Conservation (phyloP, 92 coral and sea anemone species). For the Phymanthus crucifer region DNA sequence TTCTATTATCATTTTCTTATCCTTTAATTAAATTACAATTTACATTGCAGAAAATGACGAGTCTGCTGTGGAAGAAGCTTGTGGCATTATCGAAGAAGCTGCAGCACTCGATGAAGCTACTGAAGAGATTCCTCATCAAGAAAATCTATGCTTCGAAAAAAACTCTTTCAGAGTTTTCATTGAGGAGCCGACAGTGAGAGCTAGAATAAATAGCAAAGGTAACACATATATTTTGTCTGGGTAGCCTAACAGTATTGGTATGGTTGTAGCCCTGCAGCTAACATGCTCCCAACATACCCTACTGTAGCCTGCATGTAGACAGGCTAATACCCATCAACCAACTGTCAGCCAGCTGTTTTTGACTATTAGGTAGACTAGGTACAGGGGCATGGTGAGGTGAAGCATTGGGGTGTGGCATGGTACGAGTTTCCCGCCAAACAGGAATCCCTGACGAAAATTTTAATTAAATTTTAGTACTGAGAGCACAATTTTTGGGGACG, state of each 20-base stretch:
- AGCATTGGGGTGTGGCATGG: too few species aligned
- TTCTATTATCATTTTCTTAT: background rate
- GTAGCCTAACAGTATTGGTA: background rate
- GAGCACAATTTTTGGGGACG: background rate
- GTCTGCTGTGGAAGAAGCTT: background rate
- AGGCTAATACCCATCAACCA: too few species aligned
- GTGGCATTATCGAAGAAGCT: background rate
- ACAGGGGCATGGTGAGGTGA: too few species aligned
- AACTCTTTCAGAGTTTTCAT: background rate
- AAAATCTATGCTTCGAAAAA: background rate
- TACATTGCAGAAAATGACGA: background rate
- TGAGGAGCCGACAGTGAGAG: background rate
- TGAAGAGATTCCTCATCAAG: background rate
- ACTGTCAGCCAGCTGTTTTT: too few species aligned
- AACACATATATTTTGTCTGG: background rate
- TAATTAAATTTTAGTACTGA: too few species aligned
- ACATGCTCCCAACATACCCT: background rate
- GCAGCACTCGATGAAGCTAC: background rate
- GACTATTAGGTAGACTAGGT: too few species aligned
- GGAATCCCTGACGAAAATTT: too few species aligned
- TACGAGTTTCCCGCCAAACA: too few species aligned
- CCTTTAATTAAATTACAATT: background rate
- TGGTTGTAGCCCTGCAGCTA: background rate
- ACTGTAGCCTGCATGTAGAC: too few species aligned
- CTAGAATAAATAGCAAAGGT: background rate